Evolutionary conservation across 2,797 vertebrate genomes (phyloP).

Genomic region (Paguma larvata): DNA sequence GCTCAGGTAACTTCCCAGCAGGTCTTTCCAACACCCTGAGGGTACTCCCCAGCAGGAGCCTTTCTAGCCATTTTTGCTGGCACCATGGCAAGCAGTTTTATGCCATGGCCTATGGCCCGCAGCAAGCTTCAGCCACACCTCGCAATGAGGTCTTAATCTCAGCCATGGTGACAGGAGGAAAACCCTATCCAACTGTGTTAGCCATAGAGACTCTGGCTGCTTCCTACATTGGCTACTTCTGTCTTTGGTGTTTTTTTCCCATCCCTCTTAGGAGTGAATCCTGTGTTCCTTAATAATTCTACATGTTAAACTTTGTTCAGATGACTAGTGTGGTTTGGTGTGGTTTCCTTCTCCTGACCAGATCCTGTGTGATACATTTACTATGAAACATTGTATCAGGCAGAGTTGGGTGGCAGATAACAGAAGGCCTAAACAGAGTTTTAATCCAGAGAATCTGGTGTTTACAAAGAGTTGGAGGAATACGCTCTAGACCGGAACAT

Average conservation of each 20-base stretch:
- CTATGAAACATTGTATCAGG: background rate
- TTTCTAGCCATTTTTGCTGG: background rate
- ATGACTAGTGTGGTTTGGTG: background rate
- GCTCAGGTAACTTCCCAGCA: background rate
- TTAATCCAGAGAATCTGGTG: background rate
- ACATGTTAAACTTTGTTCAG: background rate
- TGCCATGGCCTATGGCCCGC: background rate
- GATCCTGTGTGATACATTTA: background rate
- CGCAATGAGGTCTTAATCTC: too few relatives aligned
- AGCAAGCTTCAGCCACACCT: background rate
- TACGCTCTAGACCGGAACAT: background rate
- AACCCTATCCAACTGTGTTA: background rate
- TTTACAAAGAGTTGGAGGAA: background rate
- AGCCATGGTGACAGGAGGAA: background rate
- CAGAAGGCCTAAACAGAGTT: background rate
- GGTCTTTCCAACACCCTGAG: background rate
- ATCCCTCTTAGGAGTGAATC: background rate
- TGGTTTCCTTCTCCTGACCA: background rate
- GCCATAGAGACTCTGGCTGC: background rate
- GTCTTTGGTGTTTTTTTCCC: background rate
- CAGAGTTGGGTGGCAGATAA: background rate
- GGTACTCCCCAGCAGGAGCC: background rate
- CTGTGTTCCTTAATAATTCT: background rate
- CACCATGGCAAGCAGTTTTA: background rate
- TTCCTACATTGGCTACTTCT: background rate